A percentile compares a stretch with the other conserved stretches of the same genome.
Evolutionary conservation across 2,888 invertebrate species (phyloP).

Genomic region (Drosophila subquinaria): DNA sequence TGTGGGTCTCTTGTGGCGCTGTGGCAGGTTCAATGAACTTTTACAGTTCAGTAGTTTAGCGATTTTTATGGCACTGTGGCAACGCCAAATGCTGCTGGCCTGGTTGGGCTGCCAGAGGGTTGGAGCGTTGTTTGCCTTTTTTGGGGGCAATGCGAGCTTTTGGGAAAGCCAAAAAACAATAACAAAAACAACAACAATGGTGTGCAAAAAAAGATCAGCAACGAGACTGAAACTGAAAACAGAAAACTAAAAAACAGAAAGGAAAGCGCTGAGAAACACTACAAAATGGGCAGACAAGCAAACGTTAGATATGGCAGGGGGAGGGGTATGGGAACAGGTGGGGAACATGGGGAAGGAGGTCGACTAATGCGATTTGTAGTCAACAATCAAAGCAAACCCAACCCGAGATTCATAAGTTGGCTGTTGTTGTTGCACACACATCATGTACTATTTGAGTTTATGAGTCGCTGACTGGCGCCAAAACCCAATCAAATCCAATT

Average conservation of each 20-base stretch:
- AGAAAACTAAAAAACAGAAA: constrained; percentile 34
- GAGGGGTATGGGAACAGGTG: background rate
- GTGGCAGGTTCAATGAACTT: constrained; percentile 80
- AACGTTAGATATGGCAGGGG: background rate
- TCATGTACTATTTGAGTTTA: constrained; percentile 51
- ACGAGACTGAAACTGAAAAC: constrained; percentile 24
- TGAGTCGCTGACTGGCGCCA: constrained; percentile 54
- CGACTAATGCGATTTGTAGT: constrained; percentile 69
- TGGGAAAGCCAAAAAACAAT: constrained; percentile 41
- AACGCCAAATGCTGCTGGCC: constrained; percentile 39
- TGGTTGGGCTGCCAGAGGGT: constrained; percentile 17
- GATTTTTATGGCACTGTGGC: constrained; percentile 74
- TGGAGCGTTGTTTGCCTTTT: constrained; percentile 19
- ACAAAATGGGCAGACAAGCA: constrained; percentile 31
- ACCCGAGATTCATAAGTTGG: constrained; percentile 37
- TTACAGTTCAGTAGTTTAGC: constrained; percentile 83
- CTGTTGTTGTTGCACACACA: constrained; percentile 15
- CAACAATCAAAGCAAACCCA: constrained; percentile 38
- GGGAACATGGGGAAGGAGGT: background rate
- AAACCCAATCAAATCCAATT: constrained; percentile 80
- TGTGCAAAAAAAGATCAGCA: constrained; percentile 55
- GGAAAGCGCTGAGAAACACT: constrained; percentile 69
- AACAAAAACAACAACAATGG: constrained; percentile 53
- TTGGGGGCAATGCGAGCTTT: constrained; percentile 47
- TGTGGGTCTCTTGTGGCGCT: constrained; percentile 56